Evolutionary conservation across 1,140 invertebrate species (phyloP), one percentile per base, ranked within the genome.

Genomic region (Agrilus planipennis): DNA sequence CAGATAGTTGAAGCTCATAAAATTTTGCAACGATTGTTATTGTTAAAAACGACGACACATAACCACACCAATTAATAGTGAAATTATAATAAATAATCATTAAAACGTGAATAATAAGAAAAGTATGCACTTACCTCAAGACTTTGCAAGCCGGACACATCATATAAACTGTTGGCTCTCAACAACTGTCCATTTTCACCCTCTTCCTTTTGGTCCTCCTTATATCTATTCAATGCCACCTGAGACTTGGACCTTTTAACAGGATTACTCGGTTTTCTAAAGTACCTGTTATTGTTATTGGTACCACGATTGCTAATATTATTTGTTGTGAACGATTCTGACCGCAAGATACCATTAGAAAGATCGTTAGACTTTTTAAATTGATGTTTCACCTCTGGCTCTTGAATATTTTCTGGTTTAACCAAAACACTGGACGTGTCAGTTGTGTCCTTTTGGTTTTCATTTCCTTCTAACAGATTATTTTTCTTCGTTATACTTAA

Each of bases 201-300:
- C 23, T 32, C 50, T 17, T 40, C 48, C 17, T 25, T 23, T 21
- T 41, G 29, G 19, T 49, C 47, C 7, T 50, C 45, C 36, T 52
- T 52, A 12, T 42, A 34, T 18, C 42, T 41, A 38, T 55, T 55
- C 25, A 64, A 34, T 4, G 55, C 54, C 1, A 63, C 45, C 19
- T 59, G 56, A 17, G 62, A 64, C 40, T 57, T 62, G 2, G 62
- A 64, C 42, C 62, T 50, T 25, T 55, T 54, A 7, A 64, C 58
- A 4, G 55, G 54, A 39, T 52, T 55, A 4, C 41, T 20, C 7
- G 53, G 49, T 28, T 46, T 37, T 48, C 51, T 54, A 14, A 20
- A 18, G 22, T 21, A n/a, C 6, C 29, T 44, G 10, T 40, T 40
- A 27, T 42, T 41, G n/a, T 16, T 30, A 34, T 47, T 57, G 45